Conservation (phyloP, 2,888 invertebrate species). For the Chloromyia formosa region DNA sequence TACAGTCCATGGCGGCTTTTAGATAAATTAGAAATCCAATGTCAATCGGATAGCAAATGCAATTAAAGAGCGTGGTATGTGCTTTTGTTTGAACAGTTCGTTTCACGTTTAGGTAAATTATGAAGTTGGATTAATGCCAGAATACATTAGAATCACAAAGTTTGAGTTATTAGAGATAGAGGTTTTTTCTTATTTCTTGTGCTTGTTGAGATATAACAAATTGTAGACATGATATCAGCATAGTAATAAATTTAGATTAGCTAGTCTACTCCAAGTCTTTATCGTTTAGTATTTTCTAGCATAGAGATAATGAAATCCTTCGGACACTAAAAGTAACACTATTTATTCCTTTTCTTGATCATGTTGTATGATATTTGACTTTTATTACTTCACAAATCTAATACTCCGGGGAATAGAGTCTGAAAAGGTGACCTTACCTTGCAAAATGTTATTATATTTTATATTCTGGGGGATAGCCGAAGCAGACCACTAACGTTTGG, state of each 20-base stretch:
- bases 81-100: conserved; percentile 16
- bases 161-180: not conserved
- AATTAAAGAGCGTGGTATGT: not conserved
- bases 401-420: too few species aligned
- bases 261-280: not conserved
- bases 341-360: too few species aligned
- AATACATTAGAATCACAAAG: conserved; percentile 13
- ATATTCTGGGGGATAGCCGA: too few species aligned
- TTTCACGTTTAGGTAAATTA: conserved; percentile 31
- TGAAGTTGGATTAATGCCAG: conserved; percentile 9
- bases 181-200: not conserved
- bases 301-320: too few species aligned
- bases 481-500: too few species aligned
- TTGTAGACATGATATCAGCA: conserved; percentile 15
- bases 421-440: too few species aligned
- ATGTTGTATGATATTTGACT: too few species aligned
- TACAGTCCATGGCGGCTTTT: too few species aligned
- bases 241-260: conserved; percentile 7
- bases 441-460: too few species aligned
- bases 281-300: too few species aligned
- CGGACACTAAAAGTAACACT: too few species aligned
- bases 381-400: too few species aligned
- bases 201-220: not conserved
- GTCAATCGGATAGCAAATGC: not conserved
- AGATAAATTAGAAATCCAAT: conserved; percentile 14